Evolutionary conservation across 2,113 vertebrate species (phyloP).

Genomic region (Entosphenus tridentatus): DNA sequence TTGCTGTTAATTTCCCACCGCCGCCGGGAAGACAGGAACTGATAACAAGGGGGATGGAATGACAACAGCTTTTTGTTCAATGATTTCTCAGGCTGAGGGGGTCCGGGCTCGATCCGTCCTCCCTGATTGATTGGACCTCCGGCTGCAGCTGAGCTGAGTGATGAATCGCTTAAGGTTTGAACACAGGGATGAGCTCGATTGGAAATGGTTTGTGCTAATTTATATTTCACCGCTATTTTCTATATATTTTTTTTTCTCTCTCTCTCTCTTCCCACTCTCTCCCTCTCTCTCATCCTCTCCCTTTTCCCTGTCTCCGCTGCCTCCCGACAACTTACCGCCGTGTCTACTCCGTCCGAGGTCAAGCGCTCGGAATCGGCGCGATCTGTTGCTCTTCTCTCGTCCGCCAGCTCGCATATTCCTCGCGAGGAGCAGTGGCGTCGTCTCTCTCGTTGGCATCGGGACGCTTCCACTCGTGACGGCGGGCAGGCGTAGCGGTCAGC

Average conservation of each 20-base stretch:
- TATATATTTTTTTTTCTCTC: background rate
- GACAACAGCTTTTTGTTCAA: background rate
- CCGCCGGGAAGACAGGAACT: background rate
- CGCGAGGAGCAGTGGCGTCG: too few species aligned
- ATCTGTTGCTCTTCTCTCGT: too few species aligned
- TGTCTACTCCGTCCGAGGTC: too few species aligned
- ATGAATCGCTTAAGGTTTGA: background rate
- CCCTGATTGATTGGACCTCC: slow-evolving; percentile 3
- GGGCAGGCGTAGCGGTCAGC: too few species aligned
- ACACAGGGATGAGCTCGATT: too few species aligned
- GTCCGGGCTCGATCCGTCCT: background rate
- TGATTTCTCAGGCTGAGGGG: background rate
- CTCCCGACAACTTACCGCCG: too few species aligned
- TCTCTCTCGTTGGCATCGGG: too few species aligned
- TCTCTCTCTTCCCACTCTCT: background rate
- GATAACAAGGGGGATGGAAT: slow-evolving; percentile 3
- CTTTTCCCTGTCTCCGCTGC: background rate
- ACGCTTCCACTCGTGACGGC: too few species aligned
- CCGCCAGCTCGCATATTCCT: too few species aligned
- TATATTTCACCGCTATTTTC: too few species aligned
- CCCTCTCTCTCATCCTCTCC: background rate
- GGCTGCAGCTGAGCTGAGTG: background rate
- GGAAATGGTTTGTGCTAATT: too few species aligned
- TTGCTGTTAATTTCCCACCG: slow-evolving; percentile 5
- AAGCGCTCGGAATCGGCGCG: too few species aligned